phyloP scores from a whole-genome alignment of 2,113 vertebrate species.

The Brachypteracias leptosomus region DNA sequence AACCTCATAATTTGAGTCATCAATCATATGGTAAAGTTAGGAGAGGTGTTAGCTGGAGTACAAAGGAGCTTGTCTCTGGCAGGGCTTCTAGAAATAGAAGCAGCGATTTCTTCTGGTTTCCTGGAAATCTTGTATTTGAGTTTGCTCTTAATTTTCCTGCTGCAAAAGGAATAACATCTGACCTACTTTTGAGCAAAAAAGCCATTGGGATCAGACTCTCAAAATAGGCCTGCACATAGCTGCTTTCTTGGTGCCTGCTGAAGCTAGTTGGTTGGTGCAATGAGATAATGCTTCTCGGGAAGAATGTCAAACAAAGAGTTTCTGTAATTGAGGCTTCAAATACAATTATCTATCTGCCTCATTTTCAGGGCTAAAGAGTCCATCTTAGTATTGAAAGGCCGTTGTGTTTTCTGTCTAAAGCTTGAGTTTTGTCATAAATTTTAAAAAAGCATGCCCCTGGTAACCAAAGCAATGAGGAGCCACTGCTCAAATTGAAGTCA shows the following conservation, averaged over 20 bases:
- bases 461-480: neutral
- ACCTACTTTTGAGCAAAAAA: slow-evolving; percentile 33
- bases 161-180: slow-evolving; percentile 21
- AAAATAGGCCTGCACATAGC: neutral
- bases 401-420: slow-evolving; percentile 29
- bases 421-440: slow-evolving; percentile 11
- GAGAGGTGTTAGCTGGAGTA: neutral
- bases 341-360: slow-evolving; percentile 49
- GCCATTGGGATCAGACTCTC: neutral
- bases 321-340: slow-evolving; percentile 1
- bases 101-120: slow-evolving; percentile 32
- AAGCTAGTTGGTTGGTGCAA: neutral
- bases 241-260: neutral
- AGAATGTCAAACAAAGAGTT: slow-evolving; percentile 32
- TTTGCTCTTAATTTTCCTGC: neutral
- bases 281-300: slow-evolving; percentile 32
- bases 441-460: neutral
- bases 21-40: slow-evolving; percentile 23
- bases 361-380: slow-evolving; percentile 5
- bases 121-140: slow-evolving; percentile 30
- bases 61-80: slow-evolving; percentile 1
- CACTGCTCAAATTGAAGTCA: slow-evolving; percentile 49
- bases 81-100: slow-evolving; percentile 29
- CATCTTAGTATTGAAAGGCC: slow-evolving; percentile 22
- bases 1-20: slow-evolving; percentile 54